A percentile compares a stretch with the other conserved stretches of the same genome.
These are phyloP conservation scores for Drosophila pseudotakahashii DNA, from an alignment of 2,888 invertebrate genomes.

Conservation along the genomic window DNA sequence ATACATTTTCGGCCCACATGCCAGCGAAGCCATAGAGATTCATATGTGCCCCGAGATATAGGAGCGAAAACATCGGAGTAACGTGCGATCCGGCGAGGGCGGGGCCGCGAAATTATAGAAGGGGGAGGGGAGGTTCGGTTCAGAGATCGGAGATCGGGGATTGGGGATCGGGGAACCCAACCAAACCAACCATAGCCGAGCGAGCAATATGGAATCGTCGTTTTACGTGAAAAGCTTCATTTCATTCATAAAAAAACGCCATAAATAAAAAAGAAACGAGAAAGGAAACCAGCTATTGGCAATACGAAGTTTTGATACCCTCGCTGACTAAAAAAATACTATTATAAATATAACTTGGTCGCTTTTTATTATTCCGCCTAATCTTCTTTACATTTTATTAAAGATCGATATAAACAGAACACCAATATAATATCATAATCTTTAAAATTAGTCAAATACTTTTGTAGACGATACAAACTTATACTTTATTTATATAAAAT, in stretches of 20 bases:
- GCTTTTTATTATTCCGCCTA: no score
- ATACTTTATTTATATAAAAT: no score
- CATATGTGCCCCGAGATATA: conserved; percentile 75
- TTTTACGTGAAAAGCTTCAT: conserved; percentile 76
- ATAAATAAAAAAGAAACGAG: conserved; percentile 22
- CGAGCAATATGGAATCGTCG: conserved; percentile 39
- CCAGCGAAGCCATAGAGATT: conserved; percentile 70
- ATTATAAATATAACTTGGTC: no score
- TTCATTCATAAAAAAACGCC: conserved; percentile 78
- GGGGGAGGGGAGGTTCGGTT: background rate
- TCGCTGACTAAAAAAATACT: background rate
- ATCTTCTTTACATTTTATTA: no score
- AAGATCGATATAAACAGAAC: no score
- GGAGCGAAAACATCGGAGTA: conserved; percentile 41
- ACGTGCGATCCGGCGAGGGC: conserved; percentile 55
- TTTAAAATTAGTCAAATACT: no score
- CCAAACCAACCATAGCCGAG: conserved; percentile 7
- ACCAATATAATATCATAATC: no score
- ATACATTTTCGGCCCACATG: conserved; percentile 78
- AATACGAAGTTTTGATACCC: conserved; percentile 2
- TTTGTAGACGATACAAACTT: no score
- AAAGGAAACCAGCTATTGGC: background rate
- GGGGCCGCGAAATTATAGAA: conserved; percentile 1
- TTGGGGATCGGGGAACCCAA: background rate
- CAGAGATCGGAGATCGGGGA: background rate